Evolutionary conservation across 2,888 invertebrate genomes (phyloP).

Genomic region (Adela reaumurella): DNA sequence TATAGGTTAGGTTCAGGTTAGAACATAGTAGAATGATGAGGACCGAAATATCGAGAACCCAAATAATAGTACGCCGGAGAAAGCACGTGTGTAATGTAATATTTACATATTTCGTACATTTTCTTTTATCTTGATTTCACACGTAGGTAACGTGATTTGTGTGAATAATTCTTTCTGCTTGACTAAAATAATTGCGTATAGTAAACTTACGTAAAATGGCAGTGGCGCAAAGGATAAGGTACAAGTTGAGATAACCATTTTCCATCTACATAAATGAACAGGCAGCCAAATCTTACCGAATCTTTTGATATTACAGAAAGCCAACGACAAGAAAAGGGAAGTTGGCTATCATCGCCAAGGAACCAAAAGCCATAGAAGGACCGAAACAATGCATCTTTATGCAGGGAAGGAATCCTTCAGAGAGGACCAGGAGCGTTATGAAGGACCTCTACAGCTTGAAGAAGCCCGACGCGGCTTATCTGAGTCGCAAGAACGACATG

Average conservation of each 20-base stretch:
- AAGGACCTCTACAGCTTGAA: slow-evolving; percentile 86
- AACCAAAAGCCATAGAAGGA: slow-evolving; percentile 86
- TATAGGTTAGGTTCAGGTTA: too few relatives aligned
- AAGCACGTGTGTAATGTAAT: too few relatives aligned
- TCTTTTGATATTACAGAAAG: slow-evolving; percentile 61
- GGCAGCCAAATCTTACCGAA: too few relatives aligned
- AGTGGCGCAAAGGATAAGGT: slow-evolving; percentile 44
- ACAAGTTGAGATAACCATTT: slow-evolving; percentile 7
- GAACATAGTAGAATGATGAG: too few relatives aligned
- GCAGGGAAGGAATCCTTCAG: slow-evolving; percentile 78
- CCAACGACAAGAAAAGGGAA: slow-evolving; percentile 87
- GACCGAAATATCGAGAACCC: too few relatives aligned
- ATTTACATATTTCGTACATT: too few relatives aligned
- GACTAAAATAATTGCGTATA: too few relatives aligned
- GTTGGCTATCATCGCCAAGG: slow-evolving; percentile 72
- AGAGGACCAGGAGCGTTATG: slow-evolving; percentile 64
- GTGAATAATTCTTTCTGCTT: too few relatives aligned
- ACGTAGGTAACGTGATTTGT: too few relatives aligned
- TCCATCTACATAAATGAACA: too few relatives aligned
- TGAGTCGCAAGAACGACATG: slow-evolving; percentile 81
- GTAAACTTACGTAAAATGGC: slow-evolving; percentile 31
- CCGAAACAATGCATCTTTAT: slow-evolving; percentile 81
- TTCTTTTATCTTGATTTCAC: neutral
- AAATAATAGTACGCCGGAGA: too few relatives aligned
- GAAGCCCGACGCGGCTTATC: slow-evolving; percentile 76